These are phyloP conservation scores for Nannoperca australis DNA, from an alignment of 2,797 vertebrate genomes.

Conservation along the genomic window DNA sequence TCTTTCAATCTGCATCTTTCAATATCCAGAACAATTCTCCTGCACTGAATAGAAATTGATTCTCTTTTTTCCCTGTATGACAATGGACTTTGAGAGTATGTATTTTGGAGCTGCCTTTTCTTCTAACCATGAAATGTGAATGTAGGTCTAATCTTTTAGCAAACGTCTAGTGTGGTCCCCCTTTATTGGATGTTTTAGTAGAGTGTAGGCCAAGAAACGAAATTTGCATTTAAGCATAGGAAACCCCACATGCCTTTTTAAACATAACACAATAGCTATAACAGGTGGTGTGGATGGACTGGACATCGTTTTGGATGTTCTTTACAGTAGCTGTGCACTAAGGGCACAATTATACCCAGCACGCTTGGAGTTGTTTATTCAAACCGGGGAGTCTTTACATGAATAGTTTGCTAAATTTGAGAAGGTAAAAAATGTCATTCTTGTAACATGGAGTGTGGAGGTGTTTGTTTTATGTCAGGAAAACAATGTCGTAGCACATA, in stretches of 20 bases:
- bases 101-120: slow-evolving; percentile 25
- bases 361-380: background rate
- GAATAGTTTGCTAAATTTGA: background rate
- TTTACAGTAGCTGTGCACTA: background rate
- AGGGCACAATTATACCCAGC: background rate
- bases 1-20: background rate
- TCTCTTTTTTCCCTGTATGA: slow-evolving; percentile 23
- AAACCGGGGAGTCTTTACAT: background rate
- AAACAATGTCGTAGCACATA: background rate
- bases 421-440: background rate
- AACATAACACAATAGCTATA: background rate
- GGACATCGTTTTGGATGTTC: background rate
- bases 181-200: background rate
- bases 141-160: background rate
- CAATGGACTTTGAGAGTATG: slow-evolving; percentile 29
- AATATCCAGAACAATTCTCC: slow-evolving; percentile 31
- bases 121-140: background rate
- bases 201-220: slow-evolving; percentile 3
- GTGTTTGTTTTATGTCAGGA: background rate
- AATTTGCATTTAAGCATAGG: slow-evolving; percentile 3
- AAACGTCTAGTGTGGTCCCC: background rate
- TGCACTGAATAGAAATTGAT: slow-evolving; percentile 42
- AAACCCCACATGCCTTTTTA: background rate
- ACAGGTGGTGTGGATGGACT: background rate
- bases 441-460: background rate